Evolutionary conservation across 2,888 invertebrate genomes (phyloP), one percentile per base, ranked within the genome.

Genomic region (Eupithecia insigniata): DNA sequence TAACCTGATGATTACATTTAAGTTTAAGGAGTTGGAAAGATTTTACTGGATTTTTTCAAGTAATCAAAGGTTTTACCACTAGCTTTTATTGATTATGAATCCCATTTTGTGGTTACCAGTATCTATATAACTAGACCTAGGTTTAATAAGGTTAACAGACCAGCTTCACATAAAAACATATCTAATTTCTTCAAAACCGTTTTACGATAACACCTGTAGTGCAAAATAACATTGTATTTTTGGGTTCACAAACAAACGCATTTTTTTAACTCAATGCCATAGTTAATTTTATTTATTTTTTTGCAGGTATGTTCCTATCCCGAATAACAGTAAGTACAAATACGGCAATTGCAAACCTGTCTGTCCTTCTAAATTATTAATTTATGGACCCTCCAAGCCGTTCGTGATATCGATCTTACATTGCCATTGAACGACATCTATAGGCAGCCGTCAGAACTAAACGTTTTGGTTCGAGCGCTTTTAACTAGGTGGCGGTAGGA

Each of bases 231-330:
- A 51, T 51, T 51, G 10, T 16, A 16, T 46, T 8, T n/a, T 39
- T 46, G 8, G 0, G 46, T n/a, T 7, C 46, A n/a, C n/a, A n/a
- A n/a, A 46, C 46, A 46, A 18, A 46, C 8, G n/a, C n/a, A 46
- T 46, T 46, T 46, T 46, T 51, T 10, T 22, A 51, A 51, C 14
- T 5, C 26, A 26, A 26, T 36, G 7, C 22, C 64, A 26, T 22
- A 26, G 22, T 32, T 39, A 64, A 64, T 36, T 12, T 39, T 39
- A 64, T 36, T 76, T 46, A 78, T 79, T 76, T 78, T 78, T 79
- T 90, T 89, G 62, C 90, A 90, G 90, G 90, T 90, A 90, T 76
- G 90, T 88, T 80, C 77, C 51, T 55, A 5, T 14, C 73, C 61
- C 76, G 72, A 76, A 75, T 66, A 69, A 70, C 34, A 73, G 84